These are phyloP conservation scores for Nymphicus hollandicus DNA, from an alignment of 2,113 vertebrate species.

Conservation along the genomic window DNA sequence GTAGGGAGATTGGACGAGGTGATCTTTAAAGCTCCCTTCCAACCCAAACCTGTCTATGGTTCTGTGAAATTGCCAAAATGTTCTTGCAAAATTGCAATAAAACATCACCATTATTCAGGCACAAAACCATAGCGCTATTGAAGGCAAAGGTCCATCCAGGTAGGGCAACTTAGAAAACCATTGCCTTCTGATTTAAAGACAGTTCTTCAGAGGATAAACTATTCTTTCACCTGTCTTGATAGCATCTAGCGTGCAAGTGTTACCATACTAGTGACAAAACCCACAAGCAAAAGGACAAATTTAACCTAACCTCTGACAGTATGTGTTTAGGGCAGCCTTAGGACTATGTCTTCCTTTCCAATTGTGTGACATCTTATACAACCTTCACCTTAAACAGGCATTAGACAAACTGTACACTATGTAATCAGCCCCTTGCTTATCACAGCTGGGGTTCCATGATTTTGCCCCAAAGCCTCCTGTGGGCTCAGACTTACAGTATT, in stretches of 20 bases:
- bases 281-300: not conserved
- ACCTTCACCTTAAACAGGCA: not conserved
- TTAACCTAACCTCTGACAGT: not conserved
- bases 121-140: not conserved
- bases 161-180: not conserved
- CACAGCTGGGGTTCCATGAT: not conserved
- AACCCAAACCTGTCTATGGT: not conserved
- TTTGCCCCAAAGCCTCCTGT: not conserved
- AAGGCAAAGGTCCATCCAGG: not conserved
- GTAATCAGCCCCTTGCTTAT: not conserved
- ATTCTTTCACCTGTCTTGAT: not conserved
- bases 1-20: not conserved
- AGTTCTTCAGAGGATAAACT: not conserved
- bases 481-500: not conserved
- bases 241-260: not conserved
- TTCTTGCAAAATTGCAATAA: not conserved
- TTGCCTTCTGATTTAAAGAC: not conserved
- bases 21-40: not conserved
- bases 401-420: not conserved
- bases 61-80: not conserved
- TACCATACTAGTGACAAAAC: not conserved
- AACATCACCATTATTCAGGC: not conserved
- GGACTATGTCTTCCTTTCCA: not conserved
- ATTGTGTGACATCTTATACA: not conserved
- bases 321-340: not conserved